Evolutionary conservation across 23 tunicate species (phyloP).

Genomic region (Clavelina lepadiformis): DNA sequence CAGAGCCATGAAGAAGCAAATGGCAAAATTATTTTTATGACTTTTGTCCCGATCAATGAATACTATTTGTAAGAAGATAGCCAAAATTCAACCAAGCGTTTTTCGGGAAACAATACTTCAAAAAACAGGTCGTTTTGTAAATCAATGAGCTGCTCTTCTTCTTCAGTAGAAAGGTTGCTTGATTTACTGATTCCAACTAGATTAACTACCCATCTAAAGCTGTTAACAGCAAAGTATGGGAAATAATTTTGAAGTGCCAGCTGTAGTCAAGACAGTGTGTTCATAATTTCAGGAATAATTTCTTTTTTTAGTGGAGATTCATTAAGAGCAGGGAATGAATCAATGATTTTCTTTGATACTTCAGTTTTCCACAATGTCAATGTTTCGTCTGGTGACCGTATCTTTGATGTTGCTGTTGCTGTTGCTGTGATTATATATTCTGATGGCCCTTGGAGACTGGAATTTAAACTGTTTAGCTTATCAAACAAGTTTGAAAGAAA

Average conservation of each 20-base stretch:
- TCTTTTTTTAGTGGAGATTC: conserved; percentile 19
- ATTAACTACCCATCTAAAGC: conserved; percentile 40
- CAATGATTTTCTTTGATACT: conserved; percentile 14
- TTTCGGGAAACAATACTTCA: conserved; percentile 33
- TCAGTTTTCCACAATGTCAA: neutral
- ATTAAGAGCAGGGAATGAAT: conserved; percentile 16
- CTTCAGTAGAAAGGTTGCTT: conserved; percentile 39
- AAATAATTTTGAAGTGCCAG: conserved; percentile 45
- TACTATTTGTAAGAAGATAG: conserved; percentile 32
- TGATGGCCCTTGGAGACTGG: conserved; percentile 18
- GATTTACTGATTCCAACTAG: conserved; percentile 49
- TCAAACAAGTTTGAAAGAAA: conserved; percentile 32
- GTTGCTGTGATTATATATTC: conserved; percentile 10
- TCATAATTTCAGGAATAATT: conserved; percentile 12
- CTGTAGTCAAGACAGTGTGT: conserved; percentile 31
- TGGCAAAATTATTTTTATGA: conserved; percentile 35
- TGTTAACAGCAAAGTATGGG: conserved; percentile 52
- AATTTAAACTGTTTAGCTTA: conserved; percentile 30
- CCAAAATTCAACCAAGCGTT: conserved; percentile 22
- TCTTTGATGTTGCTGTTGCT: neutral
- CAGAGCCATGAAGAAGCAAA: conserved; percentile 52
- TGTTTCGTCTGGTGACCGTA: neutral
- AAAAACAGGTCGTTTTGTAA: conserved; percentile 50
- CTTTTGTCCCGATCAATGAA: conserved; percentile 20
- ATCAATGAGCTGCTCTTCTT: conserved; percentile 50